Evolutionary conservation across 2,888 invertebrate genomes (phyloP).

Genomic region (Pseudococcus viburni): DNA sequence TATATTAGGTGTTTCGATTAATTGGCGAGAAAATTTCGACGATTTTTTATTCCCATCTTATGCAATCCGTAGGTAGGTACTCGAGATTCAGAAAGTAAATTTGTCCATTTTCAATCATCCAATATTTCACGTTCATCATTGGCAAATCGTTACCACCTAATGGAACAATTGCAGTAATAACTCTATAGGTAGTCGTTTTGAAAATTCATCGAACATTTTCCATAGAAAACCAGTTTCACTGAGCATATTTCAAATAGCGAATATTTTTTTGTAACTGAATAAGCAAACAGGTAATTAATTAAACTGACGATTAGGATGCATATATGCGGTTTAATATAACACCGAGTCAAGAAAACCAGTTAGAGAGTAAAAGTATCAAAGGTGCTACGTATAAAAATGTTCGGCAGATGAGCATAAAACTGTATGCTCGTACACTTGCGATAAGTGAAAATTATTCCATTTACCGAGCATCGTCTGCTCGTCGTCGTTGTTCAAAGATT

Average conservation of each 20-base stretch:
- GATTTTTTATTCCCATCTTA: background rate
- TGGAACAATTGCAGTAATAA: background rate
- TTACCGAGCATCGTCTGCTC: background rate
- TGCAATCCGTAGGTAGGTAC: background rate
- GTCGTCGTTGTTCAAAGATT: background rate
- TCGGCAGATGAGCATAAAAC: constrained; percentile 27
- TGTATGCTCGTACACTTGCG: background rate
- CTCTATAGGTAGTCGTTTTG: background rate
- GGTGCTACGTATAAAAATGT: constrained; percentile 24
- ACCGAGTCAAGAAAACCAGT: constrained; percentile 3
- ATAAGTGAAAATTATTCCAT: constrained; percentile 10
- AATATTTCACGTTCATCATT: background rate
- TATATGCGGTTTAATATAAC: constrained; percentile 9
- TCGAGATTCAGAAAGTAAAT: background rate
- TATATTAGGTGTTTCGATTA: background rate
- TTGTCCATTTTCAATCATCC: background rate
- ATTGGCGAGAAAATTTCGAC: constrained; percentile 29
- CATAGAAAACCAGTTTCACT: constrained; percentile 20
- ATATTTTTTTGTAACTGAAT: constrained; percentile 12
- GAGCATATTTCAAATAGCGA: background rate
- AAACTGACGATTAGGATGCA: constrained; percentile 25
- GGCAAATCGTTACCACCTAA: background rate
- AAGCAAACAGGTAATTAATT: constrained; percentile 7
- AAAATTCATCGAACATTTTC: constrained; percentile 39
- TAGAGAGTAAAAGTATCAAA: constrained; percentile 50